Conservation (phyloP, 2,888 invertebrate genomes). For the Leptogaster cylindrica region DNA sequence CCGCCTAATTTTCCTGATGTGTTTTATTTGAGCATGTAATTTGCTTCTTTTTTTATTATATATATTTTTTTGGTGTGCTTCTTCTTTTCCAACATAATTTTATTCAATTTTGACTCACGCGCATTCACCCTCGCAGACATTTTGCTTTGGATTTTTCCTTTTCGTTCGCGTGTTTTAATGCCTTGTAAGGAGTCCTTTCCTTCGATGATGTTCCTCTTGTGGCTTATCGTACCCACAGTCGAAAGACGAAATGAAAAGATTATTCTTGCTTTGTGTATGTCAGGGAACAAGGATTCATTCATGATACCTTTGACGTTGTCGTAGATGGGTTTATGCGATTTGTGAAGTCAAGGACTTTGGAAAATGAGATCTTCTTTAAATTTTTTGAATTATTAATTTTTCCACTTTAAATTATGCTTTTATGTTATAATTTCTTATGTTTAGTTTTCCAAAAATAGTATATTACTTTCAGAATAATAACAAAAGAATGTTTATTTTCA, state of each 20-base stretch:
- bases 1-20: constrained; percentile 44
- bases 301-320: not conserved
- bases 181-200: constrained; percentile 5
- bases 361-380: too few relatives aligned
- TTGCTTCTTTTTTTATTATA: constrained; percentile 44
- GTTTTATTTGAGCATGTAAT: constrained; percentile 46
- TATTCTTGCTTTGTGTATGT: constrained; percentile 4
- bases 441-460: too few relatives aligned
- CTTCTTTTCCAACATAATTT: constrained; percentile 44
- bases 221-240: constrained; percentile 8
- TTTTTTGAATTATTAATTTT: too few relatives aligned
- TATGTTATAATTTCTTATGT: too few relatives aligned
- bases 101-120: constrained; percentile 44
- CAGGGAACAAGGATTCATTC: not conserved
- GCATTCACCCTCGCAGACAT: constrained; percentile 25
- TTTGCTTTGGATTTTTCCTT: constrained; percentile 29
- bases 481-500: too few relatives aligned
- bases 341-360: too few relatives aligned
- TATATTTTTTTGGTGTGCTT: too few relatives aligned
- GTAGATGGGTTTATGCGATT: not conserved
- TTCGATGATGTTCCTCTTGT: not conserved
- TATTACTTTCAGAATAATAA: too few relatives aligned
- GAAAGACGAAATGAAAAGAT: constrained; percentile 22
- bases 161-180: constrained; percentile 13
- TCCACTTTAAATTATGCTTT: too few relatives aligned